These are phyloP conservation scores for Mythimna albipuncta DNA, from an alignment of 2,888 invertebrate genomes.

Conservation along the genomic window DNA sequence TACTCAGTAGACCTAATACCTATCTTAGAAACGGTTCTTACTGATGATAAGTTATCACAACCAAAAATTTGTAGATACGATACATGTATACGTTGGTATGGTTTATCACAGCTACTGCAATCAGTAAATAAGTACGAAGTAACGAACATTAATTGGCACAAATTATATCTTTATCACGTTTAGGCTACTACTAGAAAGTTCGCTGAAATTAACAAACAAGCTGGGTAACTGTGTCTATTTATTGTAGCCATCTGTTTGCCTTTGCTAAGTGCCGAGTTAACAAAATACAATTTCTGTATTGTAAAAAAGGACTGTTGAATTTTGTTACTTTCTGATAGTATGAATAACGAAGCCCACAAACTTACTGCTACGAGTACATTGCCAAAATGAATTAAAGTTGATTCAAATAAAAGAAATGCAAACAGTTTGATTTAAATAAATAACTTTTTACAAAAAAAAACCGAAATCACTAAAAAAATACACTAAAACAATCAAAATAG, in stretches of 20 bases:
- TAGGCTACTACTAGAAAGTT: conserved; percentile 18
- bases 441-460: too few relatives aligned
- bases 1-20: conserved; percentile 1
- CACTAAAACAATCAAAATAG: too few relatives aligned
- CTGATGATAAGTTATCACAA: conserved; percentile 33
- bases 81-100: conserved; percentile 5
- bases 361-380: too few relatives aligned
- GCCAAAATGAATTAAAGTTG: too few relatives aligned
- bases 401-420: too few relatives aligned
- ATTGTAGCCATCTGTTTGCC: not conserved
- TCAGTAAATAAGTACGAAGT: conserved; percentile 22
- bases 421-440: too few relatives aligned
- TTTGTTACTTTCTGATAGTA: too few relatives aligned
- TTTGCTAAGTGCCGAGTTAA: not conserved
- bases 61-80: conserved; percentile 37
- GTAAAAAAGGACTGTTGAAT: too few relatives aligned
- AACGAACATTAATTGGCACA: conserved; percentile 47
- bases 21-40: conserved; percentile 19
- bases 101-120: conserved; percentile 42
- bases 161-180: conserved; percentile 39
- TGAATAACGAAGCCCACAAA: too few relatives aligned
- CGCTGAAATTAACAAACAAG: conserved; percentile 13
- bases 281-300: too few relatives aligned
- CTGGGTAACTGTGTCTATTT: conserved; percentile 6
- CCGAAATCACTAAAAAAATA: too few relatives aligned